Base-by-base conservation (phyloP, 2,888 invertebrate species). In the Lumbricus terrestris region DNA sequence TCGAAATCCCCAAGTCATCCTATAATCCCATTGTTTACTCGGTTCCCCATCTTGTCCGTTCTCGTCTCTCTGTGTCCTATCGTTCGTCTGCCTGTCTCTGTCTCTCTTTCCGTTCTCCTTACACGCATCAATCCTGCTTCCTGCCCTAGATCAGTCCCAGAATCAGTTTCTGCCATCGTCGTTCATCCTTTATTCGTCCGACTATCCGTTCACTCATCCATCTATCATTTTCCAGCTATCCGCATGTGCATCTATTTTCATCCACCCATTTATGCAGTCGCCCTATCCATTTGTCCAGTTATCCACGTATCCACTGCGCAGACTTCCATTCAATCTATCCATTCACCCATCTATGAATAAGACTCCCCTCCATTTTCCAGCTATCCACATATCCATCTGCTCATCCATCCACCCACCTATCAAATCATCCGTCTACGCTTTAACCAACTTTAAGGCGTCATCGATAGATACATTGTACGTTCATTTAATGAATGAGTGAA, bases 21-120 rank as follows among this genome's bases (percentile, higher is more conserved):
- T 29, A 69, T 69, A 69, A 69, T 69, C 69, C 69, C 69, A 29
- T 5, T n/a, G 69, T 69, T n/a, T 34, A 90, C 54, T 54, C 85
- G n/a, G 82, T n/a, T n/a, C 54, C 40, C 54, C 82, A 16, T 38
- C 88, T 69, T 88, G 54, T 85, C 90, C 88, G 40, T 38, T 29
- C 47, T n/a, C 5, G 69, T 69, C 29, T n/a, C n/a, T 8, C 69
- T 69, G 29, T 69, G 69, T 69, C 88, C 89, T 69, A n/a, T 69
- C n/a, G 29, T n/a, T 69, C 69, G 69, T 8, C 69, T n/a, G 69
- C 69, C 69, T n/a, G n/a, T 1, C 29, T 69, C 69, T 8, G 6
- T 69, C 69, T n/a, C 29, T 13, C 69, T n/a, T 5, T n/a, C 38
- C 82, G 89, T 82, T 15, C 40, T 47, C 88, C 82, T 38, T 40